A percentile compares a stretch with the other conserved stretches of the same genome.
phyloP scores from a whole-genome alignment of 2,797 vertebrate genomes.

The Gymnodraco acuticeps region DNA sequence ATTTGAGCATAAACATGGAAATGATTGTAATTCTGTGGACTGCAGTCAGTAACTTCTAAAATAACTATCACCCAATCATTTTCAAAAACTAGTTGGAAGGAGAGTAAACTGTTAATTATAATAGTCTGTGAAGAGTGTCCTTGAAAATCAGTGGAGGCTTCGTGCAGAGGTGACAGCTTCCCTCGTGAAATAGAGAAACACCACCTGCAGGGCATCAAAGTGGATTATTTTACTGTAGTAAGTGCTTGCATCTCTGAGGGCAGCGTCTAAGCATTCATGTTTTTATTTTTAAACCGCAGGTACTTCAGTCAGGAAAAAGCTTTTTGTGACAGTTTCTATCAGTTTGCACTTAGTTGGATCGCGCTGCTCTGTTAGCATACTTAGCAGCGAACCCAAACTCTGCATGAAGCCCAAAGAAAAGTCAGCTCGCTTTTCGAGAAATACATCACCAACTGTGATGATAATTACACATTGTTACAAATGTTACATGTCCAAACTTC shows the following conservation, averaged over 20 bases:
- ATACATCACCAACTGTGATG: conserved; percentile 1
- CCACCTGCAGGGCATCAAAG: conserved; percentile 47
- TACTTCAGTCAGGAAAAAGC: conserved; percentile 6
- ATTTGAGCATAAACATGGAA: conserved; percentile 9
- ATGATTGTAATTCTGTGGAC: background rate
- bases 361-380: conserved; percentile 18
- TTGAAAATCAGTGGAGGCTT: conserved; percentile 42
- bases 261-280: conserved; percentile 7
- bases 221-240: conserved; percentile 13
- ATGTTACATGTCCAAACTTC: conserved; percentile 30
- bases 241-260: conserved; percentile 13
- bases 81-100: conserved; percentile 5
- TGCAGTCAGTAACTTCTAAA: conserved; percentile 25
- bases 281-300: conserved; percentile 14
- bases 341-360: background rate
- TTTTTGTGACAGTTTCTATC: conserved; percentile 10
- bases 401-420: conserved; percentile 10
- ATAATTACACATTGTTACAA: conserved; percentile 44
- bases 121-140: conserved; percentile 30
- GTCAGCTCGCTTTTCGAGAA: conserved; percentile 8
- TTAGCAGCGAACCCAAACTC: background rate
- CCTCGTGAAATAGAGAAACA: conserved; percentile 48
- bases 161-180: conserved; percentile 49
- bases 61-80: background rate
- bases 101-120: conserved; percentile 18